Conservation (phyloP, 2,113 vertebrate species). For the Mus musculus region GRCm39 chr10:123790001-123790500, state of each 20-base stretch:
- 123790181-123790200: background rate
- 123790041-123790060: background rate
- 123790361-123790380: background rate
- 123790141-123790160: background rate
- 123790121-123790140: background rate
- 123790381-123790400: background rate
- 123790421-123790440: background rate
- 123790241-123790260: background rate
- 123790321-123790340: background rate
- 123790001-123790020: fast-evolving
- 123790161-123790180: constrained; percentile 12
- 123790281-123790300: background rate
- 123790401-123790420: background rate
- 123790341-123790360: constrained; percentile 15
- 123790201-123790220: background rate
- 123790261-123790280: background rate
- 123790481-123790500: background rate
- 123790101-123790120: background rate
- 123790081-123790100: background rate
- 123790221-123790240: background rate
- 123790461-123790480: background rate
- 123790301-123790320: background rate
- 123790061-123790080: background rate
- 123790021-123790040: background rate
- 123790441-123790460: background rate